phyloP scores from a whole-genome alignment of 2,113 vertebrate genomes.

The Butorides virescens region DNA sequence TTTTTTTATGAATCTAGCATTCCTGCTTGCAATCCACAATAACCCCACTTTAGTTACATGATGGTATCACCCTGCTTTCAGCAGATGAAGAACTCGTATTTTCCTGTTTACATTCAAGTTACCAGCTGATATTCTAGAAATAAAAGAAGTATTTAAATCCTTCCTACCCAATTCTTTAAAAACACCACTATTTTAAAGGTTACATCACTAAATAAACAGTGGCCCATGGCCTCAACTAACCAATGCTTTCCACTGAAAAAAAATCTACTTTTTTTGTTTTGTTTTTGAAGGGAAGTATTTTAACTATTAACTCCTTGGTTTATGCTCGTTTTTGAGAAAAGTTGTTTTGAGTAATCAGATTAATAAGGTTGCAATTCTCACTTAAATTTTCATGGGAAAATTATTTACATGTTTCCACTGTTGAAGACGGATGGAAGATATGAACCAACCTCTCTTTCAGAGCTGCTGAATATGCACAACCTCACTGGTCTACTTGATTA shows the following conservation, averaged over 20 bases:
- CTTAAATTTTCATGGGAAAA: slow-evolving; percentile 36
- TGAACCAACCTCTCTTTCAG: neutral
- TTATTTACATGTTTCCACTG: neutral
- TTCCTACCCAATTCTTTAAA: neutral
- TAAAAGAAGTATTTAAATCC: neutral
- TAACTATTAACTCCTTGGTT: neutral
- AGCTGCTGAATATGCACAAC: slow-evolving; percentile 37
- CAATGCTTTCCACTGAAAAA: neutral
- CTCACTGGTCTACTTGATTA: neutral
- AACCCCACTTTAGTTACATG: neutral
- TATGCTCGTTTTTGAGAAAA: neutral
- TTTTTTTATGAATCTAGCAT: neutral
- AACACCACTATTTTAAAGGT: neutral
- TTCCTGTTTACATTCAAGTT: neutral
- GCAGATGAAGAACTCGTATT: neutral
- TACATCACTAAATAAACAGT: slow-evolving; percentile 6
- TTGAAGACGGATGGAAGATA: slow-evolving; percentile 12
- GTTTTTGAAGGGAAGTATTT: slow-evolving; percentile 16
- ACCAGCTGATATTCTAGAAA: neutral
- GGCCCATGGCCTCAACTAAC: neutral
- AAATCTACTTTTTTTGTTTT: neutral
- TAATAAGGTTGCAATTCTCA: neutral
- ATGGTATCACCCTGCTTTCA: neutral
- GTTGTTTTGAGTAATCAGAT: neutral
- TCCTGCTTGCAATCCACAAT: neutral